Evolutionary conservation across 2,888 invertebrate species (phyloP), one percentile per base, ranked within the genome.

Genomic region (Pantelozetes paolii): DNA sequence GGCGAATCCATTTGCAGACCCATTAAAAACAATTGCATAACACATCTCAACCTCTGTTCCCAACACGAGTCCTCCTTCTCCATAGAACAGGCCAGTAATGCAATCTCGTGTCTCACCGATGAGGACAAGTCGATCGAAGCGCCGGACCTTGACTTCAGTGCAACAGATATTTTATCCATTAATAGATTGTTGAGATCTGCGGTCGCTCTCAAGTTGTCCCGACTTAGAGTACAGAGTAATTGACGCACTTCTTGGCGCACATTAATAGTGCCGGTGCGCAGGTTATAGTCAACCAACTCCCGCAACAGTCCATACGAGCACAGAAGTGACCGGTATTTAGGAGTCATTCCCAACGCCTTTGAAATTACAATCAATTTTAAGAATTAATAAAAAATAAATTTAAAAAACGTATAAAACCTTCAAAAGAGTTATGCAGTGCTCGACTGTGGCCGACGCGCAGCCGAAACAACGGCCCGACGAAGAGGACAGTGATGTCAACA

Each of bases 21-120:
- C 83, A 88, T 87, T 73, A 93, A 85, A 84, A 96, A 95, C 72
- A 96, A 84, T 78, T 89, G 89, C 84, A 96, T 90, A 76, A 95
- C 90, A 81, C 80, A 81, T 0, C 90, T 77, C 0, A 97, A 84
- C 80, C 96, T 90, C 76, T 90, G 88, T 82, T 97, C 96, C 97
- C 97, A 97, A 81, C 94, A 95, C 3, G 90, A 88, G 82, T 97
- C 97, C 80, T 95, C 92, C 78, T 93, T 92, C 79, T 93, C 91
- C 1, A 96, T 89, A 64, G 95, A 86, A 0, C 91, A 89, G 0
- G 94, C 92, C 32, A 97, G 83, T 18, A 97, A 84, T 11, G 92
- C 86, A 82, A 97, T 94, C 82, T 96, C 90, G 80, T 95, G 93
- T 3, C 94, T 87, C 0, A 95, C 92, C 1, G 89, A 89, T 20